Evolutionary conservation across 1,140 invertebrate genomes (phyloP).

Genomic region (Ips typographus): DNA sequence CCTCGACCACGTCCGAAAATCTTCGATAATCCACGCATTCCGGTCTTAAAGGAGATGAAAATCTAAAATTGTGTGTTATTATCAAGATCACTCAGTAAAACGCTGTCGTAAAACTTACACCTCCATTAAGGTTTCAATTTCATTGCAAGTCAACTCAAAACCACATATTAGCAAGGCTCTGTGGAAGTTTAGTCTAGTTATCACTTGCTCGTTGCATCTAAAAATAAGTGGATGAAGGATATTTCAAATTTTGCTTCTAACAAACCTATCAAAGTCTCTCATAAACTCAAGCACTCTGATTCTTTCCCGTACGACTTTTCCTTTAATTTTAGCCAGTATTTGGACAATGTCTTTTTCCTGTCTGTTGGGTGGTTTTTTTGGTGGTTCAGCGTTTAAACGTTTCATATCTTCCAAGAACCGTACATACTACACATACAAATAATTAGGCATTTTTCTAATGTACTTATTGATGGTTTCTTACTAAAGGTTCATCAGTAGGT

Average conservation of each 20-base stretch:
- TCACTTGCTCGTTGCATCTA: constrained; percentile 58
- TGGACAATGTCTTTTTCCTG: constrained; percentile 64
- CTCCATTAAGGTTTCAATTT: constrained; percentile 63
- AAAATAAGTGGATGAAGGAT: background rate
- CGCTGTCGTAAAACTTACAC: constrained; percentile 49
- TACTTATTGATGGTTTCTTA: constrained; percentile 31
- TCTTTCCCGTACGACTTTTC: constrained; percentile 66
- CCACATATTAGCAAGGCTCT: constrained; percentile 62
- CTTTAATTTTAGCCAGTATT: constrained; percentile 70
- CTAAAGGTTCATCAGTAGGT: constrained; percentile 48
- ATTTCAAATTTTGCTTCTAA: background rate
- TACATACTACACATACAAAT: constrained; percentile 38
- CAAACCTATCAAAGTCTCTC: constrained; percentile 58
- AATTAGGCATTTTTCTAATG: background rate
- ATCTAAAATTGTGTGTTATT: constrained; percentile 52
- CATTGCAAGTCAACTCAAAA: constrained; percentile 61
- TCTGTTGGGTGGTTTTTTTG: constrained; percentile 39
- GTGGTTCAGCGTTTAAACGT: constrained; percentile 47
- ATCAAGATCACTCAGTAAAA: too few species aligned
- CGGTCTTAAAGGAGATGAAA: constrained; percentile 58
- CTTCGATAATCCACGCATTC: constrained; percentile 64
- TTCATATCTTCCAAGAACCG: constrained; percentile 48
- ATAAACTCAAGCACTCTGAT: constrained; percentile 65
- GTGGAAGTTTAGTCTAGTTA: constrained; percentile 64
- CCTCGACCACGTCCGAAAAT: constrained; percentile 65